A percentile compares a stretch with the other conserved stretches of the same genome.
These are phyloP conservation scores for Salarias fasciatus DNA, from an alignment of 2,797 vertebrate genomes.

Conservation along the genomic window DNA sequence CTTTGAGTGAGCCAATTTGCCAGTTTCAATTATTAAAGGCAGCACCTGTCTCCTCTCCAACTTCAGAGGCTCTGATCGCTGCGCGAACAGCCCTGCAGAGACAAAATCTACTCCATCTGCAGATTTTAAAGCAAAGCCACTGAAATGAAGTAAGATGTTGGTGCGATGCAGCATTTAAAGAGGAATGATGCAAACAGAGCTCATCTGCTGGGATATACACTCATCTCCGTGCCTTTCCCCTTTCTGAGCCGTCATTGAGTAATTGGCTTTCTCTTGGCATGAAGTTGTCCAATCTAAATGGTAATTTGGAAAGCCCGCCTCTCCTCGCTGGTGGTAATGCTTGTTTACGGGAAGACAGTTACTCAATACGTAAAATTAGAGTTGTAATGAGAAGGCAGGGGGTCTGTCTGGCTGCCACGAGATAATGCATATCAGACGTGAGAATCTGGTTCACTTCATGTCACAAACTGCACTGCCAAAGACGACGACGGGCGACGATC, in stretches of 20 bases:
- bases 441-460: constrained; percentile 5
- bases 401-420: constrained; percentile 33
- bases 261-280: constrained; percentile 77
- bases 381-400: constrained; percentile 50
- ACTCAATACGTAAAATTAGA: constrained; percentile 52
- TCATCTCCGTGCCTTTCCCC: constrained; percentile 30
- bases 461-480: constrained; percentile 30
- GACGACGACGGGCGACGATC: constrained; percentile 6
- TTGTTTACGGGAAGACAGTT: constrained; percentile 61
- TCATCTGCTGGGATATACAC: constrained; percentile 32
- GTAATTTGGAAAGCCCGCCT: constrained; percentile 71
- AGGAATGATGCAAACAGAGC: constrained; percentile 39
- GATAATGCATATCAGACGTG: constrained; percentile 35
- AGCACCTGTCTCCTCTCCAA: constrained; percentile 69
- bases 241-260: constrained; percentile 53
- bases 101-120: constrained; percentile 34
- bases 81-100: constrained; percentile 28
- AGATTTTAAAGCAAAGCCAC: constrained; percentile 43
- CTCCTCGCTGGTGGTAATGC: constrained; percentile 52
- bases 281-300: constrained; percentile 82
- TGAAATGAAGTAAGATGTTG: constrained; percentile 40
- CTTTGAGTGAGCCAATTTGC: constrained; percentile 71
- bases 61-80: constrained; percentile 39
- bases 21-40: constrained; percentile 73
- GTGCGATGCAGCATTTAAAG: constrained; percentile 34